Base-by-base conservation (phyloP, 1,140 invertebrate species). In the Sitobion miscanthi region DNA sequence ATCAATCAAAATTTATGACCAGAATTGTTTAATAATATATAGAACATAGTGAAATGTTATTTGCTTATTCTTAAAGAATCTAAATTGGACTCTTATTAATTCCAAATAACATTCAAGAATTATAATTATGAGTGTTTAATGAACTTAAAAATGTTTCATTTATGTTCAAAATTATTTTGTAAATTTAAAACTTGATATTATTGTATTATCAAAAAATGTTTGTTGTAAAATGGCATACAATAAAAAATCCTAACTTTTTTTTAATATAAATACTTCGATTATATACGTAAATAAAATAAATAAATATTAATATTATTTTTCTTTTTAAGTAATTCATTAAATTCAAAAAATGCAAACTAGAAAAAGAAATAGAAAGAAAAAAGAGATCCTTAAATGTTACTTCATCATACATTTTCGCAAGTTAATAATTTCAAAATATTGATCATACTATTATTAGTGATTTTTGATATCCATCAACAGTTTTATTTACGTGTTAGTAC, bases 11-110 rank as follows among this genome's bases (percentile, higher is more conserved):
- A 17, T 62, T 90, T 90, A n/a, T 90, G 89, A 90, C 89, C 89
- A 90, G 89, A 90, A 90, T 45, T 25, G 54, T 90, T 90, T 90
- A n/a, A n/a, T 69, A 90, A 45, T 90, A 17, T 54, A 38, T 89
- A 90, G 7, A 69, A 20, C 1, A 69, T 90, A 69, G 6, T 30
- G 23, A 90, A 69, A 90, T 90, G 25, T 25, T 42, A 2, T 90
- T 69, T 90, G 8, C 25, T 90, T 62, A 62, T 17, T 87, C 5
- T 62, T 42, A 90, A 20, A 45, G 17, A 62, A 62, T 57, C 8
- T n/a, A 87, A 6, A n/a, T 49, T 20, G 30, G 17, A 8, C 20
- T n/a, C 21, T 35, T 4, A 52, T 88, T 88, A 86, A 45, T 86
- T 30, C 9, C 23, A 38, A 52, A 52, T 5, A 52, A 85, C 11